These are phyloP conservation scores for Elysia crispata DNA, from an alignment of 2,888 invertebrate species.

Conservation along the genomic window DNA sequence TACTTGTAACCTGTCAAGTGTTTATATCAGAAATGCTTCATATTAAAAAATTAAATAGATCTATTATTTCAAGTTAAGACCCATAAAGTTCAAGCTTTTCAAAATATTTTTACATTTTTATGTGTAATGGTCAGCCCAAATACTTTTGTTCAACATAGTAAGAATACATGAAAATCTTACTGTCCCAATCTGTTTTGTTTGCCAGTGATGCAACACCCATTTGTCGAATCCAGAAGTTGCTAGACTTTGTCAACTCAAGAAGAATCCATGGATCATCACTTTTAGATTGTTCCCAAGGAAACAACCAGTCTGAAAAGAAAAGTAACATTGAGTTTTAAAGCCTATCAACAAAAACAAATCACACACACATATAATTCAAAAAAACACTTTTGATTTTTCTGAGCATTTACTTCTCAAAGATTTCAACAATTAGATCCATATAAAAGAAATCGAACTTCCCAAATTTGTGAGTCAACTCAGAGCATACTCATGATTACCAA, in stretches of 20 bases:
- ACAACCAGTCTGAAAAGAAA: conserved; percentile 52
- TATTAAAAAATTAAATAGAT: too few species aligned
- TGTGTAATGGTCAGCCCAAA: too few species aligned
- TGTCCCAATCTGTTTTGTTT: conserved; percentile 56
- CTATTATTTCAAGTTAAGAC: too few species aligned
- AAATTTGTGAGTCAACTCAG: too few species aligned
- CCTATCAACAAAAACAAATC: too few species aligned
- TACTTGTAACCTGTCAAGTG: conserved; percentile 81
- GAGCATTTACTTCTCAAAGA: too few species aligned
- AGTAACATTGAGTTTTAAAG: background rate
- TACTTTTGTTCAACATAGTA: too few species aligned
- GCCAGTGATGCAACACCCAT: conserved; percentile 63
- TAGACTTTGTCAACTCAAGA: conserved; percentile 57
- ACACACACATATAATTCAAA: too few species aligned
- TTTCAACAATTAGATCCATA: too few species aligned
- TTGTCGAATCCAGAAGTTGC: conserved; percentile 54
- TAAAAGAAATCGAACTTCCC: too few species aligned
- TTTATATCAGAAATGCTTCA: background rate
- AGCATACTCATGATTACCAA: too few species aligned
- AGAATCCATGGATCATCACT: conserved; percentile 61
- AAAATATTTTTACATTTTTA: background rate
- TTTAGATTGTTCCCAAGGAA: conserved; percentile 62
- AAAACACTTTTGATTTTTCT: too few species aligned
- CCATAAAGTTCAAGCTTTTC: background rate
- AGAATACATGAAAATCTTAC: conserved; percentile 45